Percentiles rank a stretch among this genome's conserved stretches.
Evolutionary conservation across 2,113 vertebrate genomes (phyloP).

Genomic region (Eretmodus cyanostictus): DNA sequence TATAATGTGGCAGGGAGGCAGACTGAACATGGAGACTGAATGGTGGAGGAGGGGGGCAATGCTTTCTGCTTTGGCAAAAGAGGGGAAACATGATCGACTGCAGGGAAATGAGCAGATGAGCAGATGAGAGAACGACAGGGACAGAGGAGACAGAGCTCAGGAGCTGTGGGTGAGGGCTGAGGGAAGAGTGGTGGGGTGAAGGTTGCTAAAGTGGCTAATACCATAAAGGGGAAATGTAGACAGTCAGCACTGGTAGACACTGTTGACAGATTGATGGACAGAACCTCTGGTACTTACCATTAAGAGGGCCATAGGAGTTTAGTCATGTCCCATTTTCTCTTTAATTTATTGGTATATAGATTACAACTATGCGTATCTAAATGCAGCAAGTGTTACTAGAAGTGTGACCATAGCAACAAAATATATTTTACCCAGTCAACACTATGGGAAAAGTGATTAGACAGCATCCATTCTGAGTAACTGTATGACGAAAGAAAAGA

Average conservation of each 20-base stretch:
- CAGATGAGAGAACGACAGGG: conserved; percentile 35
- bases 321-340: conserved; percentile 6
- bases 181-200: background rate
- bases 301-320: conserved; percentile 19
- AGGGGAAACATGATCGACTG: conserved; percentile 48
- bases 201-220: conserved; percentile 30
- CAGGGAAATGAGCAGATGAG: conserved; percentile 34
- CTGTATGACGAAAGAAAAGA: background rate
- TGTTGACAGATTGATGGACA: conserved; percentile 63
- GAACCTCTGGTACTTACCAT: conserved; percentile 50
- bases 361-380: background rate
- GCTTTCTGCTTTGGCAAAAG: conserved; percentile 6
- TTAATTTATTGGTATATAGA: conserved; percentile 20
- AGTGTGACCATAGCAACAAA: background rate
- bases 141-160: conserved; percentile 11
- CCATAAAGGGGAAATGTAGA: conserved; percentile 46
- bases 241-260: conserved; percentile 22
- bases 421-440: background rate
- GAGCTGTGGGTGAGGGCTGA: conserved; percentile 6
- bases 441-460: background rate
- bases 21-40: background rate
- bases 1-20: background rate
- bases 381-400: background rate
- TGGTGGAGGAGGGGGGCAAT: background rate
- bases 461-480: background rate